Conservation (phyloP, 2,113 vertebrate genomes). For the Macrotis lagotis region DNA sequence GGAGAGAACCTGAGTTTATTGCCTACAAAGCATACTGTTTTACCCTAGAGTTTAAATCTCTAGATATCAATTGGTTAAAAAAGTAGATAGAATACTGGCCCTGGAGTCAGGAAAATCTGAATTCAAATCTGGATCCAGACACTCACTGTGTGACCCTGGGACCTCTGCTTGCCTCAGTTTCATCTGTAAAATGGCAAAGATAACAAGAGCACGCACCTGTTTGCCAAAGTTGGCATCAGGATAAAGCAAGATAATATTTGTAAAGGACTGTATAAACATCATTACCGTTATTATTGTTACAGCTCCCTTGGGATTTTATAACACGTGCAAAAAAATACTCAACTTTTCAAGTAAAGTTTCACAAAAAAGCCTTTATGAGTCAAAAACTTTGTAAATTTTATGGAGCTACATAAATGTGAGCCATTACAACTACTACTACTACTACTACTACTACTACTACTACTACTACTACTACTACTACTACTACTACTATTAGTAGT, state of each 20-base stretch:
- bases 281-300: neutral
- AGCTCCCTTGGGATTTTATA: neutral
- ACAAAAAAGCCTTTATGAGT: neutral
- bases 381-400: neutral
- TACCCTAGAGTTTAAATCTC: neutral
- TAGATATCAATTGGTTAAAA: neutral
- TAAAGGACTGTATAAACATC: neutral
- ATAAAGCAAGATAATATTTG: neutral
- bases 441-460: neutral
- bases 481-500: neutral
- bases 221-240: neutral
- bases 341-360: neutral
- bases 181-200: neutral
- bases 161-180: neutral
- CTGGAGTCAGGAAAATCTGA: neutral
- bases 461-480: neutral
- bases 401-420: neutral
- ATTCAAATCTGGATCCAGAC: neutral
- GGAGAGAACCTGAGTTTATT: neutral
- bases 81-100: neutral
- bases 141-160: neutral
- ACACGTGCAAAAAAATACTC: neutral
- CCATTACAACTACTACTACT: neutral
- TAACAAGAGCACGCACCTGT: neutral
- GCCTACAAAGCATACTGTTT: neutral